Percentiles rank a stretch among this genome's conserved stretches.
Conservation (phyloP, 92 coral and sea anemone genomes). For the Paragorgia papillata region DNA sequence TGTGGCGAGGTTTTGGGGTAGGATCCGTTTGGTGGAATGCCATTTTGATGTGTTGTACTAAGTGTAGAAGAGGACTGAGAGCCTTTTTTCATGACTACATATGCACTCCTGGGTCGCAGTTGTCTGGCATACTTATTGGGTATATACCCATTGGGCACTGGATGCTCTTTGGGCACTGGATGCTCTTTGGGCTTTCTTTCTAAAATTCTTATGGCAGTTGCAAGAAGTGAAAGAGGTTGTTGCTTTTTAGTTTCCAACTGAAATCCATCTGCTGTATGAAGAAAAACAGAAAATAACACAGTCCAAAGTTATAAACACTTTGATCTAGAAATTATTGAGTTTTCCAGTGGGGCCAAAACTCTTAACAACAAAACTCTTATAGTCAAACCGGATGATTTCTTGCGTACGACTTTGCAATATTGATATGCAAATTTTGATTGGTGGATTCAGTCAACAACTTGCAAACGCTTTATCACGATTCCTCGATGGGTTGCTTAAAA, state of each 20-base stretch:
- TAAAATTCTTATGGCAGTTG: conserved; percentile 28
- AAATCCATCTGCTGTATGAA: conserved; percentile 7
- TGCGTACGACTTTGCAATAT: too few relatives aligned
- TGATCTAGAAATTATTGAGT: neutral
- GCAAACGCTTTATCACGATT: too few relatives aligned
- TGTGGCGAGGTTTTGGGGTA: conserved; percentile 20
- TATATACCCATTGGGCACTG: conserved; percentile 1
- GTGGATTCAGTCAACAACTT: too few relatives aligned
- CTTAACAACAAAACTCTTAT: too few relatives aligned
- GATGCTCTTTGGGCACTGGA: conserved; percentile 26
- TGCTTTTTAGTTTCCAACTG: conserved; percentile 13
- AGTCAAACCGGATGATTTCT: too few relatives aligned
- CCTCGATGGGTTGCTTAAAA: too few relatives aligned
- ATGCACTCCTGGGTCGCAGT: conserved; percentile 33
- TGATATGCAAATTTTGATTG: too few relatives aligned
- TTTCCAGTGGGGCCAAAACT: too few relatives aligned
- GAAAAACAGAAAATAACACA: neutral
- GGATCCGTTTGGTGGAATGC: conserved; percentile 7
- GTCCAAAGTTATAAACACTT: neutral
- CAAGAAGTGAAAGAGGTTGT: conserved; percentile 30
- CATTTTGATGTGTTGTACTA: conserved; percentile 4
- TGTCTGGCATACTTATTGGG: conserved; percentile 21
- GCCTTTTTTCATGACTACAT: conserved; percentile 28
- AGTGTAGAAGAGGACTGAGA: conserved; percentile 30
- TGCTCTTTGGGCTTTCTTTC: conserved; percentile 37